phyloP scores from a whole-genome alignment of 2,888 invertebrate genomes.

The Neuroscelio doddi region DNA sequence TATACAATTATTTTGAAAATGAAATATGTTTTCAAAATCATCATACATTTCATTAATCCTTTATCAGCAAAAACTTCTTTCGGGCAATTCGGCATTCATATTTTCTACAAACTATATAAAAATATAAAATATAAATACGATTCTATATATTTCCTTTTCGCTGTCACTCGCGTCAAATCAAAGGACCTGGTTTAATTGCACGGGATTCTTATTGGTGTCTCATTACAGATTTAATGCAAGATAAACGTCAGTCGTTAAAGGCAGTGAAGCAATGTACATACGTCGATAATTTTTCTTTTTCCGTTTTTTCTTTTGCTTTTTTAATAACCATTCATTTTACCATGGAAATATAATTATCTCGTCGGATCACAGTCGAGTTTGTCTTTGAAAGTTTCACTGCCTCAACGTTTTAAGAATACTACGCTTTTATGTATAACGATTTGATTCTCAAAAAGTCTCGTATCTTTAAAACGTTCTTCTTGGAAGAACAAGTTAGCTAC shows the following conservation, averaged over 20 bases:
- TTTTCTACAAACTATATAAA: constrained; percentile 68
- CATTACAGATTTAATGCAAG: constrained; percentile 33
- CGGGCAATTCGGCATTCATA: constrained; percentile 21
- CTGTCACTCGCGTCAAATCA: constrained; percentile 37
- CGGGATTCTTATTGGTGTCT: constrained; percentile 41
- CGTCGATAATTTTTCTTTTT: constrained; percentile 11
- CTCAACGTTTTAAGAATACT: constrained; percentile 16
- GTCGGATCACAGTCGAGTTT: constrained; percentile 28
- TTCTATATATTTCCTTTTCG: constrained; percentile 45
- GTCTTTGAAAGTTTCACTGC: constrained; percentile 10
- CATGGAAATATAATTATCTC: constrained; percentile 3
- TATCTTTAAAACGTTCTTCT: constrained; percentile 8
- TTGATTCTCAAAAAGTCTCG: constrained; percentile 20
- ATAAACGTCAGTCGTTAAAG: constrained; percentile 23
- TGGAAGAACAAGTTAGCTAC: constrained; percentile 13
- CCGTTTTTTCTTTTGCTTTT: too few relatives aligned
- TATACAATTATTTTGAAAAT: too few relatives aligned
- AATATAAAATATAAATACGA: constrained; percentile 68
- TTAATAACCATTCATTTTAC: constrained; percentile 3
- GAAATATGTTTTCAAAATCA: too few relatives aligned
- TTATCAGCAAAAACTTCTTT: not conserved
- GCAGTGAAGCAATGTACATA: constrained; percentile 27
- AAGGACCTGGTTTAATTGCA: constrained; percentile 36
- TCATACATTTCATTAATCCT: not conserved
- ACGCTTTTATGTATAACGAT: constrained; percentile 23